Evolutionary conservation across 2,797 vertebrate genomes (phyloP).

Genomic region (Leontocebus nigricollis): DNA sequence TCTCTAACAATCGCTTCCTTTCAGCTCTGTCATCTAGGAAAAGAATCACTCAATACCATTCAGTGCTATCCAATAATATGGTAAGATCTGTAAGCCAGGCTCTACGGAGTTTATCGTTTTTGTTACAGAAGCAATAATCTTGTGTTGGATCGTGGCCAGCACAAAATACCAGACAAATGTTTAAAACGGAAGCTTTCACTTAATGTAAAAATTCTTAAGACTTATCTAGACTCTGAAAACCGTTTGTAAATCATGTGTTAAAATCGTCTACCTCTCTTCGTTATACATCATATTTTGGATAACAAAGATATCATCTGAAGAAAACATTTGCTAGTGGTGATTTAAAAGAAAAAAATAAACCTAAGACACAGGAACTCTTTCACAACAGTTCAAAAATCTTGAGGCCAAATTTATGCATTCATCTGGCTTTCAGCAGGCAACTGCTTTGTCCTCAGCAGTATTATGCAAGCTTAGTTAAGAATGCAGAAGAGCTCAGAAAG

Average conservation of each 20-base stretch:
- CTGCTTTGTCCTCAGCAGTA: conserved; percentile 76
- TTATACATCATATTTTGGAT: conserved; percentile 67
- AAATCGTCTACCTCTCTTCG: conserved; percentile 58
- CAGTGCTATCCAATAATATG: background rate
- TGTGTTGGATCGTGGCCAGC: background rate
- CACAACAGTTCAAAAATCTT: conserved; percentile 77
- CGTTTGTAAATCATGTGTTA: background rate
- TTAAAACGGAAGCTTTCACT: conserved; percentile 60
- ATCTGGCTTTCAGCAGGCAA: conserved; percentile 79
- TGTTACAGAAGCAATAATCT: background rate
- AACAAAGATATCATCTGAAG: conserved; percentile 50
- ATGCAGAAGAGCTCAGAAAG: conserved; percentile 77
- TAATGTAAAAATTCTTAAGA: conserved; percentile 75
- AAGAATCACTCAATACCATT: background rate
- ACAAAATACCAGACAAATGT: background rate
- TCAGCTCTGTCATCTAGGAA: background rate
- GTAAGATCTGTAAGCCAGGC: background rate
- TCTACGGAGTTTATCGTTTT: background rate
- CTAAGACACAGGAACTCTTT: conserved; percentile 70
- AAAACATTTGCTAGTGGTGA: conserved; percentile 63
- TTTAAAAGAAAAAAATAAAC: conserved; percentile 55
- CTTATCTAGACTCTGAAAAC: conserved; percentile 56
- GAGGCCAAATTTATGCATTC: conserved; percentile 82
- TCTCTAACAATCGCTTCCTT: background rate
- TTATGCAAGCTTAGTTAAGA: conserved; percentile 80